These are phyloP conservation scores for Kryptopterus vitreolus DNA, from an alignment of 2,797 vertebrate genomes.

Conservation along the genomic window DNA sequence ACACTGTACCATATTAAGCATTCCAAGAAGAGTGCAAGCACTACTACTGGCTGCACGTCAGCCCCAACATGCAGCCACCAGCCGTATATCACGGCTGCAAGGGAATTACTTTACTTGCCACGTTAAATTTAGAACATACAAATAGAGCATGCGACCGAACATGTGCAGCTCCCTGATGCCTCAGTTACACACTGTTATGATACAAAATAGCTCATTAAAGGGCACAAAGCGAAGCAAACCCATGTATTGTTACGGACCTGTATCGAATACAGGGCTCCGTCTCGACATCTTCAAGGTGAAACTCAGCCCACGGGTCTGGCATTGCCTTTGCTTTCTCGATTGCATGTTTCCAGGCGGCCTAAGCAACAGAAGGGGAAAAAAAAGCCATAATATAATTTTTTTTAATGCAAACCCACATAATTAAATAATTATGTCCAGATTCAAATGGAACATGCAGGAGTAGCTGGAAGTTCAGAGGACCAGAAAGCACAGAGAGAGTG, in stretches of 20 bases:
- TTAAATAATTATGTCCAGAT: background rate
- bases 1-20: slow-evolving; percentile 47
- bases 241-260: slow-evolving; percentile 66
- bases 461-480: background rate
- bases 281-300: slow-evolving; percentile 89
- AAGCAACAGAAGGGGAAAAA: slow-evolving; percentile 43
- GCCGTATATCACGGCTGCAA: slow-evolving; percentile 32
- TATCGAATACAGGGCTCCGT: slow-evolving; percentile 86
- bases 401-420: background rate
- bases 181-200: background rate
- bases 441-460: background rate
- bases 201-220: background rate
- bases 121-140: slow-evolving; percentile 69
- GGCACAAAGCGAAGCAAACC: slow-evolving; percentile 12
- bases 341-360: slow-evolving; percentile 92
- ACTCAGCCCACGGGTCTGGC: slow-evolving; percentile 98
- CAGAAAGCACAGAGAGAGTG: background rate
- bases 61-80: slow-evolving; percentile 25
- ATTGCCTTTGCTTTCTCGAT: slow-evolving; percentile 91
- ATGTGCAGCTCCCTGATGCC: background rate
- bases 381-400: background rate
- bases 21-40: slow-evolving; percentile 35
- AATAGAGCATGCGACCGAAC: background rate
- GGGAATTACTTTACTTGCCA: slow-evolving; percentile 42
- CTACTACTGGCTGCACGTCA: slow-evolving; percentile 15